phyloP scores from a whole-genome alignment of 1,140 invertebrate genomes.

The Drosophila cardini region DNA sequence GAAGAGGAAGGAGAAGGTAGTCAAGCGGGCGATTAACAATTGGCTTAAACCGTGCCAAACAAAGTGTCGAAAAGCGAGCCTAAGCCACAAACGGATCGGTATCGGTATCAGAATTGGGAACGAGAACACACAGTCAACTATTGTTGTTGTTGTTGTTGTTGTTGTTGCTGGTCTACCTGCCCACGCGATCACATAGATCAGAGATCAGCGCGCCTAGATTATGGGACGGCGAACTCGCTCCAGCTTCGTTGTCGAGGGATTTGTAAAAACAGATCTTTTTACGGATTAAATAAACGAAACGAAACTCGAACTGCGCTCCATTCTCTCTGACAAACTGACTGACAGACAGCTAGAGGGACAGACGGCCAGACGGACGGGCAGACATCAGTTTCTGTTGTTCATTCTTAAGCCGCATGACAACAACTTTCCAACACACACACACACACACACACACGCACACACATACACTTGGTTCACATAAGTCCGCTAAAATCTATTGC shows the following conservation, averaged over 20 bases:
- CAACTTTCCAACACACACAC: conserved; percentile 24
- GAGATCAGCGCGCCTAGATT: conserved; percentile 79
- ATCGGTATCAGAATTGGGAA: conserved; percentile 41
- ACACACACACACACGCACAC: conserved; percentile 12
- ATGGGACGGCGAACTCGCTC: conserved; percentile 51
- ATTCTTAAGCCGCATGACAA: conserved; percentile 34
- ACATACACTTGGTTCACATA: not conserved
- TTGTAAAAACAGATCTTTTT: conserved; percentile 78
- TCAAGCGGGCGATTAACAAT: conserved; percentile 61
- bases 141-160: conserved; percentile 15
- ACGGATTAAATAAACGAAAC: conserved; percentile 74
- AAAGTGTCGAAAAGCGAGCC: conserved; percentile 80
- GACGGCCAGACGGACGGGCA: conserved; percentile 1
- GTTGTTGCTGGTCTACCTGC: conserved; percentile 61
- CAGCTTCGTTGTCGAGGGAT: conserved; percentile 50
- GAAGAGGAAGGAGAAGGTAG: no score
- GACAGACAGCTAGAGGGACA: conserved; percentile 7
- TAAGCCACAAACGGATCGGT: conserved; percentile 58
- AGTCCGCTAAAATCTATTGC: no score
- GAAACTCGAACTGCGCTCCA: conserved; percentile 7
- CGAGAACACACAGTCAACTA: conserved; percentile 26
- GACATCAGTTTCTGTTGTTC: conserved; percentile 1
- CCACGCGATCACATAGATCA: conserved; percentile 66
- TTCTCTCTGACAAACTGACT: conserved; percentile 4
- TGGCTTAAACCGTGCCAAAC: conserved; percentile 81